Conservation (phyloP, 2,113 vertebrate genomes). For the Promerops cafer region DNA sequence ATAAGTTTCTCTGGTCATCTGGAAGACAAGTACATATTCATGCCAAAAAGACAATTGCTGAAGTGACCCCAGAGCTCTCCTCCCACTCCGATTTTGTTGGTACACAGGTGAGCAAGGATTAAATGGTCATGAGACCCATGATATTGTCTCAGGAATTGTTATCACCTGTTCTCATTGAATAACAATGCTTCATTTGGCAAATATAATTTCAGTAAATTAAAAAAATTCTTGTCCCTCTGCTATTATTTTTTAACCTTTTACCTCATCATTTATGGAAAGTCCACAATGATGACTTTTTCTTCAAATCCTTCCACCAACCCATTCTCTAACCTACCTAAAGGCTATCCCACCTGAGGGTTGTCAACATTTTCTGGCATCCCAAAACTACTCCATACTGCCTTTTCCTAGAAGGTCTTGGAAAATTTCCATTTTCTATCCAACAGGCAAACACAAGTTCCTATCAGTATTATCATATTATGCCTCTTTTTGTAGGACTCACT, state of each 20-base stretch:
- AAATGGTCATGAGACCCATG: neutral
- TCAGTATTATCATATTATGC: neutral
- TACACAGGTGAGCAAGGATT: neutral
- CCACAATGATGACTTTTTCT: neutral
- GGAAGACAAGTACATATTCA: neutral
- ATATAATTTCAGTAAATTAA: neutral
- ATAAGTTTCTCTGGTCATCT: neutral
- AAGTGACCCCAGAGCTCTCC: neutral
- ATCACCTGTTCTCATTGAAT: neutral
- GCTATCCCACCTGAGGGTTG: neutral
- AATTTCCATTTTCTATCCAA: neutral
- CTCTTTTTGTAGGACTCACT: neutral
- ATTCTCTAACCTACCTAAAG: neutral
- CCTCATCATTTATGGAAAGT: neutral
- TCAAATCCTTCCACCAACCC: neutral
- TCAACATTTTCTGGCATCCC: neutral
- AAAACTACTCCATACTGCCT: neutral
- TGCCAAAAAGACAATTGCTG: neutral
- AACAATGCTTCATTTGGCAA: neutral
- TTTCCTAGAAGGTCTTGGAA: neutral
- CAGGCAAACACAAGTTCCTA: neutral
- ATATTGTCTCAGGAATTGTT: neutral
- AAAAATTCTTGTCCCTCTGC: neutral
- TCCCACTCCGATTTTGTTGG: neutral
- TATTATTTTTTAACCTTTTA: neutral